These are phyloP conservation scores for Eospalax fontanierii DNA, from an alignment of 2,797 vertebrate genomes.

Conservation along the genomic window DNA sequence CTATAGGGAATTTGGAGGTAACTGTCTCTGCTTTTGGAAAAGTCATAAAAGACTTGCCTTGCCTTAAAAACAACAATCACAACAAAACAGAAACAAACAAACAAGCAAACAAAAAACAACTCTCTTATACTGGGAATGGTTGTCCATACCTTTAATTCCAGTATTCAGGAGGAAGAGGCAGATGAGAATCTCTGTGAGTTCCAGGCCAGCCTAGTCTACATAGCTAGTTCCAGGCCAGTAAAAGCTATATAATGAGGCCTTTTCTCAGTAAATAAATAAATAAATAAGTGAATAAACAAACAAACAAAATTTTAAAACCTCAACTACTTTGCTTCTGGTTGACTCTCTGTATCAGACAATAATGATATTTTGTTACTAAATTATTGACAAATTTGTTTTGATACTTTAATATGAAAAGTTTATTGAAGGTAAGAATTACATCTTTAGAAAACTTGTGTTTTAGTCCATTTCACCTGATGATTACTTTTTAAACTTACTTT, in stretches of 20 bases:
- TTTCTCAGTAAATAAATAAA: no score
- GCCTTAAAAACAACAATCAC: no score
- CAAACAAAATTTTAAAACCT: not conserved
- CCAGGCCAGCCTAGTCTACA: no score
- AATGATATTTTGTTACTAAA: constrained; percentile 11
- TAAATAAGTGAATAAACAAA: no score
- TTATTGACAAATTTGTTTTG: not conserved
- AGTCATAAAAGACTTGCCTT: not conserved
- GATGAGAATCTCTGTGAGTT: no score
- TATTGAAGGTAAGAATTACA: constrained; percentile 8
- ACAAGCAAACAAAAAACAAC: no score
- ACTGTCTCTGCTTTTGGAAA: constrained; percentile 60
- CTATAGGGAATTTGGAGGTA: constrained; percentile 6
- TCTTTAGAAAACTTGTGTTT: constrained; percentile 5
- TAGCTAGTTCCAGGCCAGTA: no score
- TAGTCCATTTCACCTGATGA: constrained; percentile 25
- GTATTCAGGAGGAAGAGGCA: no score
- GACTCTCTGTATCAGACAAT: not conserved
- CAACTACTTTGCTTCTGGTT: not conserved
- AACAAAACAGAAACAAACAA: no score
- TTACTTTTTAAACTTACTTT: constrained; percentile 41
- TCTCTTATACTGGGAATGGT: no score
- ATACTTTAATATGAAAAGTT: constrained; percentile 55
- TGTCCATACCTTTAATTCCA: not conserved
- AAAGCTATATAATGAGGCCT: no score